These are phyloP conservation scores for Percina caprodes DNA, from an alignment of 2,113 vertebrate genomes.

Conservation along the genomic window DNA sequence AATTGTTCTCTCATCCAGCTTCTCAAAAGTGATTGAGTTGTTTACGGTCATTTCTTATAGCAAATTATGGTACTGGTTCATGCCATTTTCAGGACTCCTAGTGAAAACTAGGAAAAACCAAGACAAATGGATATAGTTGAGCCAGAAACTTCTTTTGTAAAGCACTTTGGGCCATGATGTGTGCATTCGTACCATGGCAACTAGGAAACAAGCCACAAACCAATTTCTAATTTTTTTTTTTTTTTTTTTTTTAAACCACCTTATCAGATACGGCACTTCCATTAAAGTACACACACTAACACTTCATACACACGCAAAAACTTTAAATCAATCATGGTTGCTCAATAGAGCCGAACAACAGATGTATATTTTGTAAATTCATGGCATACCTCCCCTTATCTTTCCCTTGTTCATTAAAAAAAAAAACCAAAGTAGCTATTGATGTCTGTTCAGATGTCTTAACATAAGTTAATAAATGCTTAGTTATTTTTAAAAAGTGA, in stretches of 20 bases:
- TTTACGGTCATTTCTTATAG: slow-evolving; percentile 25
- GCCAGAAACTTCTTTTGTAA: slow-evolving; percentile 25
- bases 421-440: slow-evolving; percentile 72
- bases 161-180: slow-evolving; percentile 50
- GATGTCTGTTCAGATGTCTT: slow-evolving; percentile 58
- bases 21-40: not conserved
- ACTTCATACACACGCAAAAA: slow-evolving; percentile 11
- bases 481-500: slow-evolving; percentile 66
- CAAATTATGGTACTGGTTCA: slow-evolving; percentile 14
- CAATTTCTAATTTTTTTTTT: slow-evolving; percentile 19
- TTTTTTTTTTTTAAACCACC: not conserved
- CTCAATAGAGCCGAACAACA: slow-evolving; percentile 19
- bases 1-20: not conserved
- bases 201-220: slow-evolving; percentile 62
- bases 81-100: slow-evolving; percentile 8
- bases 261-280: slow-evolving; percentile 56
- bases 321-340: slow-evolving; percentile 15
- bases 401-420: slow-evolving; percentile 42
- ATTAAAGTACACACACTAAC: slow-evolving; percentile 3
- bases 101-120: slow-evolving; percentile 10
- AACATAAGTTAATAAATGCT: slow-evolving; percentile 46
- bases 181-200: slow-evolving; percentile 32
- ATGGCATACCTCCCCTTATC: slow-evolving; percentile 1
- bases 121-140: slow-evolving; percentile 24
- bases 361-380: slow-evolving; percentile 73